phyloP scores from a whole-genome alignment of 2,797 vertebrate genomes.

The Synanceia verrucosa region DNA sequence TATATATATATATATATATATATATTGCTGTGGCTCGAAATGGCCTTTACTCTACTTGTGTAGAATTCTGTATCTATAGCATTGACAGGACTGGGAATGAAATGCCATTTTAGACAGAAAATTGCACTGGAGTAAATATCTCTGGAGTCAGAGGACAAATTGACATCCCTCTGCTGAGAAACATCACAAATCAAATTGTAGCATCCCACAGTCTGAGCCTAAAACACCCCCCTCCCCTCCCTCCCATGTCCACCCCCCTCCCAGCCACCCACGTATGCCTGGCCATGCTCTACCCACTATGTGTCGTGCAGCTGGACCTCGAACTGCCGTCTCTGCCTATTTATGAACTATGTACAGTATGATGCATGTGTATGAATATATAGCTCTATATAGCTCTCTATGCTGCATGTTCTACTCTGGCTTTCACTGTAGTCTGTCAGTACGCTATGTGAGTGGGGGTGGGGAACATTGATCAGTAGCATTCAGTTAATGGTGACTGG shows the following conservation, averaged over 20 bases:
- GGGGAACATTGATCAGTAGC: constrained; percentile 73
- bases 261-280: constrained; percentile 78
- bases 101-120: constrained; percentile 12
- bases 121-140: constrained; percentile 44
- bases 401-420: constrained; percentile 60
- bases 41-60: not conserved
- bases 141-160: constrained; percentile 43
- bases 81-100: not conserved
- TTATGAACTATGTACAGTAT: constrained; percentile 9
- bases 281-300: constrained; percentile 66
- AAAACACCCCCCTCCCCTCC: constrained; percentile 21
- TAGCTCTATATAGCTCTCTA: constrained; percentile 9
- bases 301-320: constrained; percentile 61
- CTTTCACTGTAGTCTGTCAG: constrained; percentile 86
- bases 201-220: constrained; percentile 47
- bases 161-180: constrained; percentile 52
- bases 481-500: constrained; percentile 67
- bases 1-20: not conserved
- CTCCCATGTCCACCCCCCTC: constrained; percentile 36
- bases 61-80: not conserved
- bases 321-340: constrained; percentile 16
- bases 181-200: constrained; percentile 62
- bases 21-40: constrained; percentile 2
- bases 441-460: constrained; percentile 81
- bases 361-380: constrained; percentile 28